Evolutionary conservation across 2,113 vertebrate genomes (phyloP).

Genomic region (Leucopsar rothschildi): DNA sequence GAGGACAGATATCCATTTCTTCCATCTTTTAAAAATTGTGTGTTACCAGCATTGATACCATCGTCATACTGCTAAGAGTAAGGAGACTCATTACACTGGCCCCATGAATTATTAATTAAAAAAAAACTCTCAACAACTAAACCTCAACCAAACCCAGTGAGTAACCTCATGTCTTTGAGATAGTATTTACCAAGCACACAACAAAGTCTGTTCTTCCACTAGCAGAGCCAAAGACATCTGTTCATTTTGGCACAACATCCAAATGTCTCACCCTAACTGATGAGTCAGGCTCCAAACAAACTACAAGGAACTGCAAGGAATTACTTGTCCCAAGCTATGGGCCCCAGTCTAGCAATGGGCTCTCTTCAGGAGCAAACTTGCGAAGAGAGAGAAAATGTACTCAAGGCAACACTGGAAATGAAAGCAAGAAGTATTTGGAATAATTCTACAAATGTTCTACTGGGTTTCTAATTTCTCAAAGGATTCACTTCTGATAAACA

Average conservation of each 20-base stretch:
- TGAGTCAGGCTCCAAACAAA: conserved; percentile 16
- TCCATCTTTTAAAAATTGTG: not conserved
- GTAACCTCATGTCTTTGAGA: not conserved
- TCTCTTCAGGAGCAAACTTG: not conserved
- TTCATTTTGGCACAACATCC: not conserved
- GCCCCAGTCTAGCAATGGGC: not conserved
- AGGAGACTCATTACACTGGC: not conserved
- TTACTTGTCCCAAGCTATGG: not conserved
- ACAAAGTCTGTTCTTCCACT: not conserved
- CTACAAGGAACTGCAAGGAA: not conserved
- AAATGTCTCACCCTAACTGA: not conserved
- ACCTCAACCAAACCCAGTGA: not conserved
- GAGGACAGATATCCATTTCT: not conserved
- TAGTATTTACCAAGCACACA: not conserved
- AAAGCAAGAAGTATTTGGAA: not conserved
- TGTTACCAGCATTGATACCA: not conserved
- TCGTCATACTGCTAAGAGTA: not conserved
- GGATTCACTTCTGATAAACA: not conserved
- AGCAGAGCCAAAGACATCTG: not conserved
- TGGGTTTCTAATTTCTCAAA: not conserved
- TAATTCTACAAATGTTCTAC: not conserved
- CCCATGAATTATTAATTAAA: not conserved
- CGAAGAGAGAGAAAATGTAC: not conserved
- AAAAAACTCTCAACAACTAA: not conserved
- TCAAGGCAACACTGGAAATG: not conserved